A percentile compares a stretch with the other conserved stretches of the same genome.
These are phyloP conservation scores for Ariolimax columbianus DNA, from an alignment of 2,888 invertebrate species.

Conservation along the genomic window DNA sequence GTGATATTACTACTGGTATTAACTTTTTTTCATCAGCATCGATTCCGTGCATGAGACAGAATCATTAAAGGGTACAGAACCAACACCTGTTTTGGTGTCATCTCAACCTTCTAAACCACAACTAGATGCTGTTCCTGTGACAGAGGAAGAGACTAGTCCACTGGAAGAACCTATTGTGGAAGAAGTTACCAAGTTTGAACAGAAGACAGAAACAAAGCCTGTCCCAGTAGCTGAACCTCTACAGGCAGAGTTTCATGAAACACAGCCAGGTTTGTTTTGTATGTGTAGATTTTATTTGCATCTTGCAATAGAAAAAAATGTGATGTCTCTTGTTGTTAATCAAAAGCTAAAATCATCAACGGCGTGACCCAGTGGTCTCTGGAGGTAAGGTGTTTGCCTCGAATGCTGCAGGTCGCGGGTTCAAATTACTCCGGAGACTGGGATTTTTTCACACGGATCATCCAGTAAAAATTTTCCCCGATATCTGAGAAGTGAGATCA, in stretches of 20 bases:
- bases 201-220: constrained; percentile 74
- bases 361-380: too few species aligned
- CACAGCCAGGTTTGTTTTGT: constrained; percentile 42
- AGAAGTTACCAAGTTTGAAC: constrained; percentile 38
- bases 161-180: constrained; percentile 23
- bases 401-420: too few species aligned
- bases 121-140: constrained; percentile 20
- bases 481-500: too few species aligned
- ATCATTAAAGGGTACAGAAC: constrained; percentile 66
- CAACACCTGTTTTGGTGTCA: constrained; percentile 35
- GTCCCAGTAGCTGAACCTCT: constrained; percentile 62
- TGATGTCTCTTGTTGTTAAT: too few species aligned
- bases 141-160: neutral
- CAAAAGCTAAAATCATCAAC: too few species aligned
- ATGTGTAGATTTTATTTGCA: too few species aligned
- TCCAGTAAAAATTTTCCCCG: too few species aligned
- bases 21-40: constrained; percentile 63
- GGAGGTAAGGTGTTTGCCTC: too few species aligned
- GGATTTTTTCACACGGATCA: too few species aligned
- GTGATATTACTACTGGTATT: neutral
- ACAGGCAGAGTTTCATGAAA: constrained; percentile 35
- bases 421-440: too few species aligned
- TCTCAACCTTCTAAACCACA: constrained; percentile 31
- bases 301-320: too few species aligned
- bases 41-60: constrained; percentile 73